Percentiles rank a stretch among this genome's conserved stretches.
Evolutionary conservation across 2,888 invertebrate species (phyloP).

Genomic region (Euzetes globulus): DNA sequence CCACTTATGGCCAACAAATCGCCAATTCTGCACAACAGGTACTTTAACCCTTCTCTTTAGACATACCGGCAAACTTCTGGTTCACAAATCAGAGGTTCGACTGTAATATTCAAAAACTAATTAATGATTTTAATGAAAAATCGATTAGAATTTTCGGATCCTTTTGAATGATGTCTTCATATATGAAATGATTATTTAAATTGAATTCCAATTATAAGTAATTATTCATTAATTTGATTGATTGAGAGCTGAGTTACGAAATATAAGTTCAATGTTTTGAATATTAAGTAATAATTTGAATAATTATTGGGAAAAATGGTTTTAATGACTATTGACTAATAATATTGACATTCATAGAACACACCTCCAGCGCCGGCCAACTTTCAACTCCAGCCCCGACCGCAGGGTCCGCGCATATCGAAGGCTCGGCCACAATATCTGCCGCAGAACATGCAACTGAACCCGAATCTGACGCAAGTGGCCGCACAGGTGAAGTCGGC

Average conservation of each 20-base stretch:
- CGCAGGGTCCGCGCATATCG: neutral
- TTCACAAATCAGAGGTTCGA: neutral
- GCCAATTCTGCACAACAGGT: slow-evolving; percentile 24
- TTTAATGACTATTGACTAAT: neutral
- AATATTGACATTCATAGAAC: neutral
- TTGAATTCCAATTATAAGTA: too few species aligned
- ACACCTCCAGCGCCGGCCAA: slow-evolving; percentile 14
- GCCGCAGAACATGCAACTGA: slow-evolving; percentile 24
- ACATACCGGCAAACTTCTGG: neutral
- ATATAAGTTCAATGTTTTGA: too few species aligned
- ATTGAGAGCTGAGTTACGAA: too few species aligned
- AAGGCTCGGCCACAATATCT: slow-evolving; percentile 7
- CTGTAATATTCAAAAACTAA: too few species aligned
- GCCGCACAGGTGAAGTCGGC: slow-evolving; percentile 14
- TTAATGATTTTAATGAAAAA: too few species aligned
- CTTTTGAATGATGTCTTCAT: too few species aligned
- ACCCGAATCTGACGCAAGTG: slow-evolving; percentile 14
- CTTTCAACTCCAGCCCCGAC: slow-evolving; percentile 27
- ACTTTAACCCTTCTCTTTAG: neutral
- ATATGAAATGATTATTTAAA: too few species aligned
- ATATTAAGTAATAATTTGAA: too few species aligned
- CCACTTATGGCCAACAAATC: slow-evolving; percentile 8
- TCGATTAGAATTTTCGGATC: too few species aligned
- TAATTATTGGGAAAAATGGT: neutral
- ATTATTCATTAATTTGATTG: too few species aligned